Base-by-base conservation (phyloP, 2,113 vertebrate genomes). In the Chionis minor region DNA sequence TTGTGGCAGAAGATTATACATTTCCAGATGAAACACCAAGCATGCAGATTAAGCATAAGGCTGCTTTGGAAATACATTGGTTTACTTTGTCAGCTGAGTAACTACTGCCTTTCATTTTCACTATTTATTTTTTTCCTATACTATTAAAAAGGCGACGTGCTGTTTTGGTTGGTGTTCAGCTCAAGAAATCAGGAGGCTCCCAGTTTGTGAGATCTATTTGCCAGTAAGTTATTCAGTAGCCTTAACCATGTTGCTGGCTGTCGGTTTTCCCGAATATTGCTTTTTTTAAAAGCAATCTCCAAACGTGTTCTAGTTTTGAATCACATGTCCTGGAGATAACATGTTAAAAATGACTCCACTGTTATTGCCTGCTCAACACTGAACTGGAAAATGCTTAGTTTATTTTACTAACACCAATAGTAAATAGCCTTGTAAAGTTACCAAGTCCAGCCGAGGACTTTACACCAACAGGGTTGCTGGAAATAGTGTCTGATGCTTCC, bases 131-230 rank as follows among this genome's bases (percentile, higher is more conserved):
- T 28, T 49, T 61, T 24, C 14, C 9, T 35, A 3, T 59, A 24
- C 63, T 63, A 0, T 51, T 78, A 35, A 23, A 47, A 63, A 45
- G 33, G 20, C 5, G 6, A 8, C 2, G 1, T 30, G 8, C 4
- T 92, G 8, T 90, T 91, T 61, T 22, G n/a, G 23, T 54, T 94
- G 18, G 26, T n/a, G 22, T 17, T 45, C 51, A 77, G 49, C 14
- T 49, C 52, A 47, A 44, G 70, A 69, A 81, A 45, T 28, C 5
- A 8, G 12, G n/a, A 77, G 38, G 15, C 12, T 91, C 24, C 12
- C 7, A 17, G 5, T 55, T 22, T 61, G 33, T 22, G 44, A 58
- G 22, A 56, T 56, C 4, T n/a, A 42, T 77, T 75, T 58, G 27
- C 27, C 11, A 5, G 24, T 69, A 21, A 40, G 8, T 88, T 35